A percentile compares a stretch with the other conserved stretches of the same genome.
Conservation (phyloP, 2,113 vertebrate species). For the Gallinago media region DNA sequence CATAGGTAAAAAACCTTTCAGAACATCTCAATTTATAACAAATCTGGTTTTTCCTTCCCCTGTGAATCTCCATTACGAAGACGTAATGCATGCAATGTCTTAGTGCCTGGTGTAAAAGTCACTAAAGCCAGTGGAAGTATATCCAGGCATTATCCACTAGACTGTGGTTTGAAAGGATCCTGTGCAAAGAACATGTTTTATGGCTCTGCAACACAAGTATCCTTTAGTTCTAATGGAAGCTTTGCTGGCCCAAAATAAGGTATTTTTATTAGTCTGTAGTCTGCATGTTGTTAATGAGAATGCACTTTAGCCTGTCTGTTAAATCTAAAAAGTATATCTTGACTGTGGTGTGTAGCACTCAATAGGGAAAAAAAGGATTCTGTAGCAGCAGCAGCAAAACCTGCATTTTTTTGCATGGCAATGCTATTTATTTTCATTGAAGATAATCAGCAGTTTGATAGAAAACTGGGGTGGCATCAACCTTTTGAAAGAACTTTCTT, state of each 20-base stretch:
- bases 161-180: not conserved
- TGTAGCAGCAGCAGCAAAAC: not conserved
- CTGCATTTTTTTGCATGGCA: not conserved
- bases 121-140: not conserved
- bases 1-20: not conserved
- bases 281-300: not conserved
- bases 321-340: not conserved
- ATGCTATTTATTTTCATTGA: not conserved
- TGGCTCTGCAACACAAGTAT: not conserved
- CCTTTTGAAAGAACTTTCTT: not conserved
- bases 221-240: not conserved
- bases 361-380: not conserved
- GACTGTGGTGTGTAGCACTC: not conserved
- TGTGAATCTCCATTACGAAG: not conserved
- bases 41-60: not conserved
- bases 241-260: not conserved
- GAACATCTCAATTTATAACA: not conserved
- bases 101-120: not conserved
- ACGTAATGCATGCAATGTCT: not conserved
- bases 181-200: not conserved
- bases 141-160: not conserved
- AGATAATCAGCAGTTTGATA: not conserved
- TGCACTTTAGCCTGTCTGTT: not conserved
- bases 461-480: not conserved
- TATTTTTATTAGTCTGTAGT: not conserved